Evolutionary conservation across 2,113 vertebrate species (phyloP).

Genomic region (Sphaerodactylus townsendi): DNA sequence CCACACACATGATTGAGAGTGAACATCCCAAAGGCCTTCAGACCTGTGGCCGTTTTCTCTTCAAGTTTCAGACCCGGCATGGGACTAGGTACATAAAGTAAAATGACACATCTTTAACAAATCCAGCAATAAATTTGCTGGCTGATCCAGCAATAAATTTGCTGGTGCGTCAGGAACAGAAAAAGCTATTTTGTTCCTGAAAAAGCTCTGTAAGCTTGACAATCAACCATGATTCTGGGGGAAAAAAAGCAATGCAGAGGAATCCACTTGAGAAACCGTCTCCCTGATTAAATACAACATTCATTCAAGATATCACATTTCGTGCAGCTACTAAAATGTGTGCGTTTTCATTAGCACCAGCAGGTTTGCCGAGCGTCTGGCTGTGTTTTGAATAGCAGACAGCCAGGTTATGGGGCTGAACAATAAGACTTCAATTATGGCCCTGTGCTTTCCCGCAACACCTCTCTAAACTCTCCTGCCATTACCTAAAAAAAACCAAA

Average conservation of each 20-base stretch:
- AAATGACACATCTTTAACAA: neutral
- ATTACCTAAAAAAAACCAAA: conserved; percentile 71
- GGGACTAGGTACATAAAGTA: neutral
- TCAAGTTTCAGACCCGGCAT: neutral
- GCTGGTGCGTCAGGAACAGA: conserved; percentile 18
- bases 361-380: neutral
- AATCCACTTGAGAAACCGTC: neutral
- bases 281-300: neutral
- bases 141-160: conserved; percentile 10
- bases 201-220: neutral
- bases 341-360: neutral
- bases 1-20: too few relatives aligned
- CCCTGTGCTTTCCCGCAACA: neutral
- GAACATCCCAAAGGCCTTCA: too few relatives aligned
- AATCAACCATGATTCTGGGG: neutral
- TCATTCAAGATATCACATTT: neutral
- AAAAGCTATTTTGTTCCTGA: neutral
- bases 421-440: conserved; percentile 23
- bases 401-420: neutral
- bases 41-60: too few relatives aligned
- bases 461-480: conserved; percentile 34
- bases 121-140: too few relatives aligned
- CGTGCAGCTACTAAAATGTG: conserved; percentile 12
- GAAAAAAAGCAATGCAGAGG: neutral
- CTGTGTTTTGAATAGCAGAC: conserved; percentile 10